phyloP scores from a whole-genome alignment of 1,140 invertebrate genomes.

The Yoshiicerus persimilis region DNA sequence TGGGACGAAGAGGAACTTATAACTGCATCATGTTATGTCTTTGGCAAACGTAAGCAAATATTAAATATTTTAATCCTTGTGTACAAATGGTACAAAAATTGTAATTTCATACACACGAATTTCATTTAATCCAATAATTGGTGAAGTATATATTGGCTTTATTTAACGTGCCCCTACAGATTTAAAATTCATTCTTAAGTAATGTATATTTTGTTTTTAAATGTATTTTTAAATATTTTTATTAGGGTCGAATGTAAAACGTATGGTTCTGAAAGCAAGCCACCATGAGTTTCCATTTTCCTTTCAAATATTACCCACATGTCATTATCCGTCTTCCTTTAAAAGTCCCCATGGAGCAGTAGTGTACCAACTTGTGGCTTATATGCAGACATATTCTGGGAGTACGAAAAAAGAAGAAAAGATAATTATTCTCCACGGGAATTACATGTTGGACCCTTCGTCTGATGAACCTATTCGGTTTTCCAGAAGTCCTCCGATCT shows the following conservation, averaged over 20 bases:
- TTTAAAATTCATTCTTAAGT: not conserved
- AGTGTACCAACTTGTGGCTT: not conserved
- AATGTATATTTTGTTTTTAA: not conserved
- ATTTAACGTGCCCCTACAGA: not conserved
- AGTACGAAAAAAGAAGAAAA: not conserved
- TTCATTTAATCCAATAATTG: too few species aligned
- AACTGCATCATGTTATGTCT: not conserved
- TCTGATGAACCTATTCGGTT: not conserved
- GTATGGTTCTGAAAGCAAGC: not conserved
- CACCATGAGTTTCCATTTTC: conserved; percentile 13
- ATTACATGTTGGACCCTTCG: not conserved
- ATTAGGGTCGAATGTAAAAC: not conserved
- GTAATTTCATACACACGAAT: too few species aligned
- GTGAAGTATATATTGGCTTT: too few species aligned
- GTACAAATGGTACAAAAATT: too few species aligned
- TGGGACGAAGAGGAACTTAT: not conserved
- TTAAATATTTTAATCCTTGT: too few species aligned
- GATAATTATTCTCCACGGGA: not conserved
- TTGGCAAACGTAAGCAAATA: not conserved
- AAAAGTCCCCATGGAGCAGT: not conserved
- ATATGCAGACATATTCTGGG: not conserved
- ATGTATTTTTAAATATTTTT: not conserved
- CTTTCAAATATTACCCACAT: not conserved
- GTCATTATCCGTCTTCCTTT: not conserved
- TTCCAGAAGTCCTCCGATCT: not conserved